Percentiles rank a stretch among this genome's conserved stretches.
These are phyloP conservation scores for Lepidochrysops patricia DNA, from an alignment of 2,888 invertebrate genomes.

Conservation along the genomic window DNA sequence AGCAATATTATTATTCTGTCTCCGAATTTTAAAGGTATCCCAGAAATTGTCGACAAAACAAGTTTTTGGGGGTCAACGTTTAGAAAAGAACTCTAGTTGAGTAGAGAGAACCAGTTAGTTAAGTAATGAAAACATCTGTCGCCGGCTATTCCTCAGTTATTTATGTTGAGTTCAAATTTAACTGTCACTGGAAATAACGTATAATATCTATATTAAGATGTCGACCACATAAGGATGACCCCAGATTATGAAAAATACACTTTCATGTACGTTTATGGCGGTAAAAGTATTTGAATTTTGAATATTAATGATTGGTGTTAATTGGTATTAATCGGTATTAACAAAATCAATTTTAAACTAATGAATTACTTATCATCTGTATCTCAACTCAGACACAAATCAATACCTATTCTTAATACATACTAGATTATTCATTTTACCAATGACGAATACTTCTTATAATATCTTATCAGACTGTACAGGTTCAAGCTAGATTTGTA, in stretches of 20 bases:
- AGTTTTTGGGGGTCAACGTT: conserved; percentile 4
- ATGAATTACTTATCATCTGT: no score
- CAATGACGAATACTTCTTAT: no score
- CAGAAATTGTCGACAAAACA: conserved; percentile 5
- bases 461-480: no score
- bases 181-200: conserved; percentile 22
- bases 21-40: neutral
- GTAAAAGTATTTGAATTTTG: neutral
- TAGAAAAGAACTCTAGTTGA: conserved; percentile 14
- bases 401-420: no score
- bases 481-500: no score
- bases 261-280: conserved; percentile 13
- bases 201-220: conserved; percentile 22
- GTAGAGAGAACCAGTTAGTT: conserved; percentile 13
- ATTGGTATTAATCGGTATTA: no score
- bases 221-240: conserved; percentile 17
- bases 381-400: no score
- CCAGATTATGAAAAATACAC: conserved; percentile 18
- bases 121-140: conserved; percentile 23
- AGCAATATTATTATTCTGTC: no score
- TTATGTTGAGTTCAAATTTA: conserved; percentile 23
- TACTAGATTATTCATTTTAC: no score
- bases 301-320: no score
- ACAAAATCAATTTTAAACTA: no score
- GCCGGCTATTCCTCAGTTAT: conserved; percentile 20